These are phyloP conservation scores for Potamarius usumacintae DNA, from an alignment of 2,113 vertebrate species.

Conservation along the genomic window DNA sequence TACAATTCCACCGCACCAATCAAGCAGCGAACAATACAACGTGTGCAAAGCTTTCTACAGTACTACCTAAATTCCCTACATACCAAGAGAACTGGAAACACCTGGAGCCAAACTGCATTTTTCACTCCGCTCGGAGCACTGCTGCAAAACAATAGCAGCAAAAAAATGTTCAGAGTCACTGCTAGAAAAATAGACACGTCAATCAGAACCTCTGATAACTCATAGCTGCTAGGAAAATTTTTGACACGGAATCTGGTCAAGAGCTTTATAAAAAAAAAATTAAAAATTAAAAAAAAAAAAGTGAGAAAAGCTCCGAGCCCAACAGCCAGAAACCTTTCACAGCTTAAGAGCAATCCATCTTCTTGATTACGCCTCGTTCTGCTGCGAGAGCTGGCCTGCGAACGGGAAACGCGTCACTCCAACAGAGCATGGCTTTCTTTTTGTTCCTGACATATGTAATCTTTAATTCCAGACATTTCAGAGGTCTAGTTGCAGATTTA, in stretches of 20 bases:
- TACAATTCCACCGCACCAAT: not conserved
- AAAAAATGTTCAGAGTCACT: constrained; percentile 42
- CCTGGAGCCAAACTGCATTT: constrained; percentile 51
- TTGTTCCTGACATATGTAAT: not conserved
- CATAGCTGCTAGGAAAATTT: not conserved
- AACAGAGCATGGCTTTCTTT: not conserved
- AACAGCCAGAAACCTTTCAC: constrained; percentile 9
- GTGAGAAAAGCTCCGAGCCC: not conserved
- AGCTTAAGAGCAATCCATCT: not conserved
- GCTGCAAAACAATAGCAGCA: constrained; percentile 52
- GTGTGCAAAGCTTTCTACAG: constrained; percentile 51
- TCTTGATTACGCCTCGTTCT: constrained; percentile 15
- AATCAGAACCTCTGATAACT: not conserved
- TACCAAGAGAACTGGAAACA: constrained; percentile 54
- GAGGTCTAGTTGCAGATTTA: constrained; percentile 14
- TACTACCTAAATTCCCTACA: constrained; percentile 49
- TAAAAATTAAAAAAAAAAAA: not conserved
- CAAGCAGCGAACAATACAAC: not conserved
- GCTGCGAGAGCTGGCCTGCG: not conserved
- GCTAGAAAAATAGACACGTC: constrained; percentile 31
- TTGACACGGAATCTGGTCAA: not conserved
- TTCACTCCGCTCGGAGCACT: constrained; percentile 51
- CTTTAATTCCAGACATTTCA: constrained; percentile 27
- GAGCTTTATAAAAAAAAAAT: not conserved
- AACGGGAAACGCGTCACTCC: constrained; percentile 8